A percentile compares a stretch with the other conserved stretches of the same genome.
Evolutionary conservation across 1,140 invertebrate species (phyloP).

Genomic region (Ctenoplectra terminalis): DNA sequence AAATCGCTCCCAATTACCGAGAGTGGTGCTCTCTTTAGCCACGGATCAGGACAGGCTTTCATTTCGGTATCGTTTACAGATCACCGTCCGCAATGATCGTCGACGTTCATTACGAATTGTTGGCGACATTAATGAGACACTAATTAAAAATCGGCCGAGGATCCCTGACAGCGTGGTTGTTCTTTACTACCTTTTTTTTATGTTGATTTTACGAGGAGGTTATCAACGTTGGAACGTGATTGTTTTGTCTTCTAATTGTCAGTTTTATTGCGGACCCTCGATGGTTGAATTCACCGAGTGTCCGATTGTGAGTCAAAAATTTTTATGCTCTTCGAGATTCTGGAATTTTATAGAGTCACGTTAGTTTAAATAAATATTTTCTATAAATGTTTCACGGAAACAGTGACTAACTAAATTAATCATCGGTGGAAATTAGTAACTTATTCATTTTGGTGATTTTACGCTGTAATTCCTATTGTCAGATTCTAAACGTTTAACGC

Average conservation of each 20-base stretch:
- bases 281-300: not conserved
- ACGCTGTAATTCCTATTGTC: too few relatives aligned
- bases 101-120: slow-evolving; percentile 1
- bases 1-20: slow-evolving; percentile 62
- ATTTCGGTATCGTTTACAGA: slow-evolving; percentile 25
- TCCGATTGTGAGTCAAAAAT: not conserved
- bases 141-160: slow-evolving; percentile 9
- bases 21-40: slow-evolving; percentile 60
- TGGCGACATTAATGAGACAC: not conserved
- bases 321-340: not conserved
- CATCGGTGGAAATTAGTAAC: too few relatives aligned
- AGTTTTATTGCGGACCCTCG: not conserved
- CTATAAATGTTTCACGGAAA: too few relatives aligned
- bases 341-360: not conserved
- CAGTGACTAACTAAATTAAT: too few relatives aligned
- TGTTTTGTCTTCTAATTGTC: not conserved
- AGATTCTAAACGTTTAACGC: too few relatives aligned
- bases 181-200: too few relatives aligned
- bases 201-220: not conserved
- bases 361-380: too few relatives aligned
- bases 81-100: not conserved
- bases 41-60: not conserved
- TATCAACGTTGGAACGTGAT: not conserved
- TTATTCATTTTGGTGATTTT: too few relatives aligned
- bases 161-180: not conserved